Percentiles rank a stretch among this genome's conserved stretches.
Conservation (phyloP, 2,797 vertebrate species). For the Kryptopterus vitreolus region DNA sequence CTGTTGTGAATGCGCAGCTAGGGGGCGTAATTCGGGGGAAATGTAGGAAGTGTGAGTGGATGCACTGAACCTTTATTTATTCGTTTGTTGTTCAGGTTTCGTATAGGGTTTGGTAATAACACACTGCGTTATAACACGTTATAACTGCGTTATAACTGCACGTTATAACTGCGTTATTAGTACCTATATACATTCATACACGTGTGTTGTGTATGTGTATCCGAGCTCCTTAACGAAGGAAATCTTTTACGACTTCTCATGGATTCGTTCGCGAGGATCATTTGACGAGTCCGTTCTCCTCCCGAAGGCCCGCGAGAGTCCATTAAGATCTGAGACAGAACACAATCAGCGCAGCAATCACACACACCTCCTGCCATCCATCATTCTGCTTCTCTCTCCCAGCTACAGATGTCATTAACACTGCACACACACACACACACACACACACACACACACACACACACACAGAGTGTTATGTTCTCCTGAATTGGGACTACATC, state of each 20-base stretch:
- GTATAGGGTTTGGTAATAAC: no score
- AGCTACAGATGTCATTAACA: constrained; percentile 46
- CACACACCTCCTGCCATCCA: constrained; percentile 40
- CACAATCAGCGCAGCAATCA: constrained; percentile 34
- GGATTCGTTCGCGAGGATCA: constrained; percentile 16
- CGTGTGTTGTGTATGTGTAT: background rate
- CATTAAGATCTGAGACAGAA: constrained; percentile 33
- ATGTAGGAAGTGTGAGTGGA: no score
- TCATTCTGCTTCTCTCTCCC: constrained; percentile 36
- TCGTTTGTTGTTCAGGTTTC: no score
- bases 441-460: constrained; percentile 32
- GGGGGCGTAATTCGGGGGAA: no score
- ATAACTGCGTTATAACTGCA: no score
- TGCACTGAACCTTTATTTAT: no score
- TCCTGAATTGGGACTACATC: constrained; percentile 57
- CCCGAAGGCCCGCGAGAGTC: constrained; percentile 35
- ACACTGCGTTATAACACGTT: no score
- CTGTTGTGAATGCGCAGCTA: no score
- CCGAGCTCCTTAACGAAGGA: background rate
- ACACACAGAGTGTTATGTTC: constrained; percentile 54
- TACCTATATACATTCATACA: no score
- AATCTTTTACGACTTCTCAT: background rate
- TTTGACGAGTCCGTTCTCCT: background rate
- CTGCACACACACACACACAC: constrained; percentile 35
- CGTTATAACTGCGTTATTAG: no score